Evolutionary conservation across 1,140 invertebrate species (phyloP).

Genomic region (Lasioglossum baleicum): DNA sequence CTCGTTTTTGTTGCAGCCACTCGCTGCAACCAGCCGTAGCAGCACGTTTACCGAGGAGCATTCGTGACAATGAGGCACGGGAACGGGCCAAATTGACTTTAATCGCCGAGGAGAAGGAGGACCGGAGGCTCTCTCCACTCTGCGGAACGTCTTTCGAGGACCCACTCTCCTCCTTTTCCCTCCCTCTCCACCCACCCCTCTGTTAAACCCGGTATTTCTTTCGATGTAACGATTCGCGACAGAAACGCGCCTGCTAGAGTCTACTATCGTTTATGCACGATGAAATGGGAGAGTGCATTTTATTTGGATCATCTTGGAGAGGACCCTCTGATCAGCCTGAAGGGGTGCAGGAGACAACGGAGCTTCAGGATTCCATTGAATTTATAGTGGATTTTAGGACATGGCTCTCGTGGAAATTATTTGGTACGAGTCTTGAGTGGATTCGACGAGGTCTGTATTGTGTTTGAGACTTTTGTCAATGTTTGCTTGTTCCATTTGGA

Average conservation of each 20-base stretch:
- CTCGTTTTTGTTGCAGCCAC: neutral
- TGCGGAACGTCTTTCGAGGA: neutral
- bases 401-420: no score
- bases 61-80: neutral
- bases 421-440: no score
- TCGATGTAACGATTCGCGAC: constrained; percentile 1
- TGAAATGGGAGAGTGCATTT: neutral
- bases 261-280: neutral
- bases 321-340: no score
- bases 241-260: neutral
- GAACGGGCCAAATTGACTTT: constrained; percentile 6
- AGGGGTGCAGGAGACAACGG: no score
- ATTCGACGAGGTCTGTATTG: no score
- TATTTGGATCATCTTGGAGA: neutral
- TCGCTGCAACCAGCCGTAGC: neutral
- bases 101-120: neutral
- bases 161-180: neutral
- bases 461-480: no score
- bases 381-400: no score
- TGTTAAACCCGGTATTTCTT: neutral
- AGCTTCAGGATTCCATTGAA: no score
- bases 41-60: neutral
- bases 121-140: neutral
- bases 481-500: no score
- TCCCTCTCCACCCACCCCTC: neutral